A percentile compares a stretch with the other conserved stretches of the same genome.
Conservation (phyloP, 1,140 invertebrate genomes). For the Rhopalosiphum maidis region DNA sequence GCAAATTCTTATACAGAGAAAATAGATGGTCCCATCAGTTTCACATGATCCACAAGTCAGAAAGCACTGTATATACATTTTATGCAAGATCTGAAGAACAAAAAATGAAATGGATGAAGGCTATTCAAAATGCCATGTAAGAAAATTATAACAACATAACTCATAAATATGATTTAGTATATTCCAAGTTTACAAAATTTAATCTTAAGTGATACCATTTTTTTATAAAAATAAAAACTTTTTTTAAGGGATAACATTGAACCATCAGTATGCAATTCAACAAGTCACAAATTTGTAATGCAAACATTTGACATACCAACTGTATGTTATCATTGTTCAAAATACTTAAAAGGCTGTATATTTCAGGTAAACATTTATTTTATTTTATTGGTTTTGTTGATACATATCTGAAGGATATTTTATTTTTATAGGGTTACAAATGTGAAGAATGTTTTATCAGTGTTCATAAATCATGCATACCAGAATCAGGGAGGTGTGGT, state of each 20-base stretch:
- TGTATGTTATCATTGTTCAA: conserved; percentile 82
- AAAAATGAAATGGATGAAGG: conserved; percentile 90
- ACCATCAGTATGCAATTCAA: conserved; percentile 76
- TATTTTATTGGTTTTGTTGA: conserved; percentile 57
- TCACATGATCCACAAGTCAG: conserved; percentile 82
- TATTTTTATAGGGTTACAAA: conserved; percentile 73
- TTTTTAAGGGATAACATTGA: conserved; percentile 82
- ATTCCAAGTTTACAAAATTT: background rate
- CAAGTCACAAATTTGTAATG: conserved; percentile 87
- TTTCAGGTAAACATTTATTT: conserved; percentile 69
- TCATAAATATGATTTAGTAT: background rate
- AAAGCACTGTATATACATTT: conserved; percentile 85
- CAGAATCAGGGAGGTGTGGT: conserved; percentile 74
- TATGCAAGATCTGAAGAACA: conserved; percentile 88
- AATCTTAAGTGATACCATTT: background rate
- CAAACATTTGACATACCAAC: conserved; percentile 84
- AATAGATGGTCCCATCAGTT: conserved; percentile 82
- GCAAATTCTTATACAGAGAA: conserved; percentile 71
- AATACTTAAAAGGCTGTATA: conserved; percentile 89
- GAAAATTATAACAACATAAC: conserved; percentile 62
- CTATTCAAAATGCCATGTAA: conserved; percentile 89
- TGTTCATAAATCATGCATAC: conserved; percentile 81
- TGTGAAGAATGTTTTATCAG: conserved; percentile 76
- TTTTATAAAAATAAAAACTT: background rate
- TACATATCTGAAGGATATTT: conserved; percentile 25